Base-by-base conservation (phyloP, 2,113 vertebrate genomes). In the Trogon surrucura region DNA sequence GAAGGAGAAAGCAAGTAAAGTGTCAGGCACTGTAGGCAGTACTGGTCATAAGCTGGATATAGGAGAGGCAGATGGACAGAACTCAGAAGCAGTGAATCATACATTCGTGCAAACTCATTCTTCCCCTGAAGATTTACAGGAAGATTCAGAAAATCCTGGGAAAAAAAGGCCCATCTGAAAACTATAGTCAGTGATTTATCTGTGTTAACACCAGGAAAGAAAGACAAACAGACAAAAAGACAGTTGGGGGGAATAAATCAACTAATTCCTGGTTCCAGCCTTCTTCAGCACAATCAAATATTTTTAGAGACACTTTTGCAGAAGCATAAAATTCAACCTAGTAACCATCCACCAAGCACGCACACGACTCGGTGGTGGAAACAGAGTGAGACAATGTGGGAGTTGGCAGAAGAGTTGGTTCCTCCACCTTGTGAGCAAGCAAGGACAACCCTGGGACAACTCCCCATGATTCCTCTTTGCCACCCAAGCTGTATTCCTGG, bases 1-100 rank as follows among this genome's bases (percentile, higher is more conserved):
- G 47, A 87, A 89, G 91, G 51, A 93, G 13, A 93, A 89, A 95
- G 85, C 50, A 95, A 91, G 57, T 22, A 20, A 71, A 83, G 26
- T 22, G 22, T 67, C 62, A 71, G 48, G 34, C 18, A 74, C 19
- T 34, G 53, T 13, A 65, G 72, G 74, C 44, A 92, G 64, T 56
- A 77, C 54, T 29, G 67, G 67, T 70, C 57, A 64, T 57, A 80
- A 94, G 22, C 29, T 88, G 64, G 61, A 72, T 88, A 80, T 38
- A 50, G 83, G 47, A 95, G 75, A 51, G 78, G 38, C 53, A 62
- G 61, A 62, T 23, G 53, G 84, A 87, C 66, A 75, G 29, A 50
- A 82, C 41, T 61, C 27, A 54, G 41, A 73, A 34, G 44, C 3
- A 90, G n/a, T 15, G 69, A 88, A 56, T 83, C 64, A 78, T 38